Evolutionary conservation across 2,113 vertebrate species (phyloP).

Genomic region (Sitta europaea): DNA sequence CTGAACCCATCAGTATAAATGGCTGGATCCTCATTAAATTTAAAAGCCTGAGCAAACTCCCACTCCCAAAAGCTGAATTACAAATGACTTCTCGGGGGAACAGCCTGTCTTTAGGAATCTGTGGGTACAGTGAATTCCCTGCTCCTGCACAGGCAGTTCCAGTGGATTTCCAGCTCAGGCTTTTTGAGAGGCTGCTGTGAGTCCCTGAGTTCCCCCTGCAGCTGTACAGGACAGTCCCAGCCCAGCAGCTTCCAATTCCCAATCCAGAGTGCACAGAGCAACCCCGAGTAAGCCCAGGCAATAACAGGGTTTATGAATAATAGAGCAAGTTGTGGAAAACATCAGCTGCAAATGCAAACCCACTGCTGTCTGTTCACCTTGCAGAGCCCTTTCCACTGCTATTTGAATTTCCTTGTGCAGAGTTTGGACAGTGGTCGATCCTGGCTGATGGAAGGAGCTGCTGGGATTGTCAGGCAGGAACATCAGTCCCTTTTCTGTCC

Average conservation of each 20-base stretch:
- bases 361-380: not conserved
- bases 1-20: not conserved
- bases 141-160: not conserved
- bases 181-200: not conserved
- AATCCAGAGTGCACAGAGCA: not conserved
- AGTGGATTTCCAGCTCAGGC: not conserved
- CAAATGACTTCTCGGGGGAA: not conserved
- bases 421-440: not conserved
- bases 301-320: not conserved
- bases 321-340: not conserved
- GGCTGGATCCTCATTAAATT: not conserved
- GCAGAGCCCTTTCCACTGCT: not conserved
- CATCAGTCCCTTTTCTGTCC: not conserved
- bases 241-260: not conserved
- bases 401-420: fast-evolving
- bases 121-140: not conserved
- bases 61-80: not conserved
- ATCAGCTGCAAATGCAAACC: not conserved
- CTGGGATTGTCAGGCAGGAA: not conserved
- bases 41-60: not conserved
- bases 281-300: not conserved
- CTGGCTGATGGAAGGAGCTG: not conserved
- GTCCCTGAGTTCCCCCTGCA: not conserved
- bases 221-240: not conserved
- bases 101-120: not conserved